Evolutionary conservation across 2,113 vertebrate genomes (phyloP), one percentile per base, ranked within the genome.

Genomic region (Sebastes fasciatus): DNA sequence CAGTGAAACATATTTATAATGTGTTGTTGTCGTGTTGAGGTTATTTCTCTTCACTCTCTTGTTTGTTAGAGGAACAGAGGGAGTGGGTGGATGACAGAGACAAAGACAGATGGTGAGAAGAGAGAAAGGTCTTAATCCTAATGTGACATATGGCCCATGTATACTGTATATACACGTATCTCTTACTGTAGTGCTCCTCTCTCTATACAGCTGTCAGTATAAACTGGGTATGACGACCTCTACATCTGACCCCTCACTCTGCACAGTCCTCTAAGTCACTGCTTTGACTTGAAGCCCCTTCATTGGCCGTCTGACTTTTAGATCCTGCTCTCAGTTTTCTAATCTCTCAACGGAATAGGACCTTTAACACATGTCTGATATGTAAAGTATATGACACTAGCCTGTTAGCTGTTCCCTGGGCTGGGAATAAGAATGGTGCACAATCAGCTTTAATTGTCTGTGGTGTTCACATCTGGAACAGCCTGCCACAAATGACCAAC

Each of bases 61-160:
- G 52, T 85, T 66, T 63, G 21, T 40, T 1, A 49, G 19, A 78
- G 19, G 23, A 67, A 45, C n/a, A 54, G 40, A 72, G 43, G 4
- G 70, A 79, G 84, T 17, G 55, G 57, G 19, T 34, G 42, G 40
- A 86, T 83, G 43, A 67, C 26, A 26, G 26, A 26, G 26, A 26
- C 26, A 64, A 66, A 66, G 66, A 86, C 89, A 88, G 86, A 90
- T 93, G 91, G 83, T 85, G 58, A 79, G 77, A 77, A 51, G 63
- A 83, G 82, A 80, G 72, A 68, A 86, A 74, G 75, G 63, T 86
- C 74, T 63, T 90, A 91, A 90, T 91, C 88, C 89, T 49, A 54
- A 61, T 62, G 79, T 75, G 69, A 82, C 87, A 89, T 86, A 86
- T 88, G 86, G 81, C 64, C 68, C 2, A 14, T 78, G 71, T 60